Evolutionary conservation across 2,888 invertebrate genomes (phyloP).

Genomic region (Mamestra brassicae): DNA sequence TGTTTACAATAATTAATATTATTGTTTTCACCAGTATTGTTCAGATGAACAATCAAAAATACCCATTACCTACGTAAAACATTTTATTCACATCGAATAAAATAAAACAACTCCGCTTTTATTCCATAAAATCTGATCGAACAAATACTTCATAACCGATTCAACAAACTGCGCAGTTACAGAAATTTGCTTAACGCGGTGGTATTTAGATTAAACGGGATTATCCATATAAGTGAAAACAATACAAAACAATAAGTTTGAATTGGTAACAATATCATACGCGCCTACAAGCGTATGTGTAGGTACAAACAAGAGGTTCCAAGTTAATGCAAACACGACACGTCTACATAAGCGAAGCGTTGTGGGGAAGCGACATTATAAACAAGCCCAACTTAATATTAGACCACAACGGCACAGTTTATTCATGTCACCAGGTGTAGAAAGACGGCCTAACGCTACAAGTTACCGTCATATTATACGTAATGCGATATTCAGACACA

Average conservation of each 20-base stretch:
- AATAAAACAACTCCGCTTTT: conserved; percentile 17
- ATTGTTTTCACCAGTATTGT: neutral
- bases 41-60: conserved; percentile 21
- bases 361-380: conserved; percentile 72
- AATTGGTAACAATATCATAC: conserved; percentile 62
- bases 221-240: conserved; percentile 46
- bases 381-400: conserved; percentile 84
- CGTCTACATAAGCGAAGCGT: conserved; percentile 65
- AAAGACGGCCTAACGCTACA: conserved; percentile 82
- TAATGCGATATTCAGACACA: conserved; percentile 85
- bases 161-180: conserved; percentile 12
- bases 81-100: conserved; percentile 27
- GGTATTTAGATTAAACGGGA: conserved; percentile 43
- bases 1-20: conserved; percentile 22
- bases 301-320: conserved; percentile 67
- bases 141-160: conserved; percentile 21
- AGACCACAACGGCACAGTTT: conserved; percentile 83
- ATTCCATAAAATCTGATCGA: conserved; percentile 29
- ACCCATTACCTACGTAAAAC: conserved; percentile 1
- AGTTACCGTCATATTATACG: conserved; percentile 82
- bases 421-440: conserved; percentile 87
- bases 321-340: conserved; percentile 71
- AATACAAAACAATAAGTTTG: conserved; percentile 62
- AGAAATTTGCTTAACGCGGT: conserved; percentile 24
- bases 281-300: conserved; percentile 56